A percentile compares a stretch with the other conserved stretches of the same genome.
Evolutionary conservation across 2,888 invertebrate species (phyloP).

Genomic region (Pyralis farinalis): DNA sequence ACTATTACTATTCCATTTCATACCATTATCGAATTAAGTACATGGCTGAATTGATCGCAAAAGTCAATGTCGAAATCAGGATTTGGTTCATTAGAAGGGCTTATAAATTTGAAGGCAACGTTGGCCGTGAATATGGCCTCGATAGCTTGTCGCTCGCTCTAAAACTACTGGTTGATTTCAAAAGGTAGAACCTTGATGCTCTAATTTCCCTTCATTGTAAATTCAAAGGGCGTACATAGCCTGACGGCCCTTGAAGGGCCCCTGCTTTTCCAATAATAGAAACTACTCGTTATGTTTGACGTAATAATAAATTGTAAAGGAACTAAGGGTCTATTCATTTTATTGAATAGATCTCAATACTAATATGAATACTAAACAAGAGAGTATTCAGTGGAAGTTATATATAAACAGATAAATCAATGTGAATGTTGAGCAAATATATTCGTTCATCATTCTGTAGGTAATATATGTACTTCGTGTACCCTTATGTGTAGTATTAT

Average conservation of each 20-base stretch:
- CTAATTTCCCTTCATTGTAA: slow-evolving; percentile 77
- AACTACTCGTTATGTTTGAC: slow-evolving; percentile 20
- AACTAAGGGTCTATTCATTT: slow-evolving; percentile 16
- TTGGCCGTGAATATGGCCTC: slow-evolving; percentile 61
- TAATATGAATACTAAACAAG: no score
- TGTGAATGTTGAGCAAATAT: no score
- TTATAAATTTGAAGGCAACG: slow-evolving; percentile 62
- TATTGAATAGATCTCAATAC: neutral
- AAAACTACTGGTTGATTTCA: slow-evolving; percentile 68
- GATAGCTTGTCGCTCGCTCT: slow-evolving; percentile 46
- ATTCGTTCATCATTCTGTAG: no score
- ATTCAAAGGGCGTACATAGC: slow-evolving; percentile 72
- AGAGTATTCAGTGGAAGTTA: no score
- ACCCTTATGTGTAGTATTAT: no score
- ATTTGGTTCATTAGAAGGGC: slow-evolving; percentile 73
- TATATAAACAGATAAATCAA: no score
- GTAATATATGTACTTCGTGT: no score
- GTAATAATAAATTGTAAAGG: slow-evolving; percentile 2
- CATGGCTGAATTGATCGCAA: slow-evolving; percentile 55
- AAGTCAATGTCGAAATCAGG: slow-evolving; percentile 67
- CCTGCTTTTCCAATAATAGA: slow-evolving; percentile 39
- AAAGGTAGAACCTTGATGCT: slow-evolving; percentile 74
- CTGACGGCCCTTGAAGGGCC: slow-evolving; percentile 68
- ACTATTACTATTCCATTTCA: no score
- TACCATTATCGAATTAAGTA: slow-evolving; percentile 35